Conservation (phyloP, 2,113 vertebrate species). For the Strigops habroptila region DNA sequence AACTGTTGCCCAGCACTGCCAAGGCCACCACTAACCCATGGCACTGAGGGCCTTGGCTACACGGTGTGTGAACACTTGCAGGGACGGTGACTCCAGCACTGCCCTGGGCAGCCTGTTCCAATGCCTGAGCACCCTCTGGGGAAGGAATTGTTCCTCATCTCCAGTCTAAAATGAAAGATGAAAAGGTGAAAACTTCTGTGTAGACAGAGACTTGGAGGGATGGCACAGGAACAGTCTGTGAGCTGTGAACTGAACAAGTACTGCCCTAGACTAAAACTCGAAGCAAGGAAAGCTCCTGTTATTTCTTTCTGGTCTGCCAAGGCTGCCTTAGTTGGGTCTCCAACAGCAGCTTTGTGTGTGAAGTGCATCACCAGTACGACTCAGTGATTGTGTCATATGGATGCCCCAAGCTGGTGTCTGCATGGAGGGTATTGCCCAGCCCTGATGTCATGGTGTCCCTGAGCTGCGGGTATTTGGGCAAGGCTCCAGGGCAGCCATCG, state of each 20-base stretch:
- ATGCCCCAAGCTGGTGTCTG: neutral
- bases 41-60: neutral
- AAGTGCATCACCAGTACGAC: neutral
- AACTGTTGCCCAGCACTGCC: neutral
- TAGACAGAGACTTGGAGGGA: neutral
- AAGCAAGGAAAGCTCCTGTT: neutral
- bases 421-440: neutral
- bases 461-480: neutral
- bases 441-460: rapidly evolving
- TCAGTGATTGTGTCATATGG: rapidly evolving
- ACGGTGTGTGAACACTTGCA: neutral
- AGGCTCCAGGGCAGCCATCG: neutral
- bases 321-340: neutral
- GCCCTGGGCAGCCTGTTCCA: neutral
- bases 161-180: neutral
- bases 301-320: neutral
- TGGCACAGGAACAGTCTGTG: neutral
- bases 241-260: neutral
- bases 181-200: neutral
- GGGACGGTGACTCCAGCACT: neutral
- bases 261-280: neutral
- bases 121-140: neutral
- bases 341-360: neutral
- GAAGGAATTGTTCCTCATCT: neutral
- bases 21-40: neutral